These are phyloP conservation scores for Scomber japonicus DNA, from an alignment of 2,113 vertebrate species.

Conservation along the genomic window DNA sequence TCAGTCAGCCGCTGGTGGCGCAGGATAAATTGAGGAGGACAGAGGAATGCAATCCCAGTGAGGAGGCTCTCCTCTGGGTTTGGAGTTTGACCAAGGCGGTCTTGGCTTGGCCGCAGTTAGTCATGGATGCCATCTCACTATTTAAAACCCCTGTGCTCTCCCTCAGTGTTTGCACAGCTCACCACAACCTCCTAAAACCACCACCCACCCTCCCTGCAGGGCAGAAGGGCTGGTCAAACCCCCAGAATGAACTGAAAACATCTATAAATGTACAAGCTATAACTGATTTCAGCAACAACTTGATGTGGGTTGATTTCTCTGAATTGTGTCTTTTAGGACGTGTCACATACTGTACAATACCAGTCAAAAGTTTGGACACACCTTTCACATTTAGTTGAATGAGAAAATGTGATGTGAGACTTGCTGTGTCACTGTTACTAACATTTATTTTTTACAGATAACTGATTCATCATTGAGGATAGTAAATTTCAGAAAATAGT, in stretches of 20 bases:
- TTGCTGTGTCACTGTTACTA: no score
- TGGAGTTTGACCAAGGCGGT: constrained; percentile 70
- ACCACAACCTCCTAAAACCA: constrained; percentile 51
- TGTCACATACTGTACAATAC: not conserved
- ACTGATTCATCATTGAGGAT: not conserved
- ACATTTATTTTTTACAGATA: no score
- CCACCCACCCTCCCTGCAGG: constrained; percentile 45
- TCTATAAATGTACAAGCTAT: constrained; percentile 30
- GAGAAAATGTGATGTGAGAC: no score
- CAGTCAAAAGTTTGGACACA: no score
- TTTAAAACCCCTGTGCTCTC: constrained; percentile 57
- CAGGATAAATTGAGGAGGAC: constrained; percentile 58
- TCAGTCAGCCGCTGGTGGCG: constrained; percentile 63
- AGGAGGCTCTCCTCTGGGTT: constrained; percentile 72
- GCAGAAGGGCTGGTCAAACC: constrained; percentile 19
- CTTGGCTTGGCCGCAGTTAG: constrained; percentile 64
- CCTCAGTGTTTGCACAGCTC: constrained; percentile 70
- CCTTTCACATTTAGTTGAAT: no score
- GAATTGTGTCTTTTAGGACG: not conserved
- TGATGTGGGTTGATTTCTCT: not conserved
- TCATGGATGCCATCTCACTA: constrained; percentile 66
- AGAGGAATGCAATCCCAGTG: constrained; percentile 61
- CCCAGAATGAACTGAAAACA: constrained; percentile 9
- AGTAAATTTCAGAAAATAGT: not conserved
- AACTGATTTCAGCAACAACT: constrained; percentile 17